Percentiles rank a stretch among this genome's conserved stretches.
Conservation (phyloP, 2,888 invertebrate genomes). For the Lasioglossum marginatum region DNA sequence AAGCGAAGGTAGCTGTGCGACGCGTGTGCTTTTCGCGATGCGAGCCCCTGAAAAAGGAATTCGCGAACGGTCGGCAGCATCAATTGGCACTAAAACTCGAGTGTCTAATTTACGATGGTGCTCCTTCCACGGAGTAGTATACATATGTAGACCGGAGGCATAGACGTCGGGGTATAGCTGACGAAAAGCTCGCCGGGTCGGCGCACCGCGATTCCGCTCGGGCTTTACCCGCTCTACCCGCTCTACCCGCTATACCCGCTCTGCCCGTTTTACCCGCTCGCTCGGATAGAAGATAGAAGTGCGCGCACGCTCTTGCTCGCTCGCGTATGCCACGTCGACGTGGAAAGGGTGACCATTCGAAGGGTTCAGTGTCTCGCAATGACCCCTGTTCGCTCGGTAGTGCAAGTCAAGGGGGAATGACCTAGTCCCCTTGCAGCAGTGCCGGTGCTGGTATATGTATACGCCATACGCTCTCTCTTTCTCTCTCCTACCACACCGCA, state of each 20-base stretch:
- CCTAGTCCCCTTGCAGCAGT: slow-evolving; percentile 75
- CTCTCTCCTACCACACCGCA: slow-evolving; percentile 55
- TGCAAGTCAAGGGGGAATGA: slow-evolving; percentile 80
- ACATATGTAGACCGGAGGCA: slow-evolving; percentile 1
- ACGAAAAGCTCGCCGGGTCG: slow-evolving; percentile 41
- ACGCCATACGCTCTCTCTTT: background rate
- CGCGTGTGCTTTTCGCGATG: background rate
- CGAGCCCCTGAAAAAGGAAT: background rate
- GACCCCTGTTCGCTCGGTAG: slow-evolving; percentile 76
- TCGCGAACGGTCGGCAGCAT: background rate
- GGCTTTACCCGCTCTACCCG: background rate
- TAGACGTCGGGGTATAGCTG: slow-evolving; percentile 3
- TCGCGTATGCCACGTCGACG: slow-evolving; percentile 29
- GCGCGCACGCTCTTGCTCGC: slow-evolving; percentile 15
- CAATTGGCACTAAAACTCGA: slow-evolving; percentile 4
- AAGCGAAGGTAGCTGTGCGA: background rate
- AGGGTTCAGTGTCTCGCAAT: slow-evolving; percentile 82
- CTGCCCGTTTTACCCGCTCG: slow-evolving; percentile 3
- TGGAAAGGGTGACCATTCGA: slow-evolving; percentile 72
- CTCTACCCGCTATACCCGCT: no score
- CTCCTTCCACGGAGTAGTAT: background rate
- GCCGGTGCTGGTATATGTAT: slow-evolving; percentile 39
- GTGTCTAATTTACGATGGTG: slow-evolving; percentile 1
- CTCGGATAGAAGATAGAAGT: slow-evolving; percentile 29
- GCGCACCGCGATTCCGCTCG: slow-evolving; percentile 45